Base-by-base conservation (phyloP, 1,140 invertebrate genomes). In the Andricus grossulariae region DNA sequence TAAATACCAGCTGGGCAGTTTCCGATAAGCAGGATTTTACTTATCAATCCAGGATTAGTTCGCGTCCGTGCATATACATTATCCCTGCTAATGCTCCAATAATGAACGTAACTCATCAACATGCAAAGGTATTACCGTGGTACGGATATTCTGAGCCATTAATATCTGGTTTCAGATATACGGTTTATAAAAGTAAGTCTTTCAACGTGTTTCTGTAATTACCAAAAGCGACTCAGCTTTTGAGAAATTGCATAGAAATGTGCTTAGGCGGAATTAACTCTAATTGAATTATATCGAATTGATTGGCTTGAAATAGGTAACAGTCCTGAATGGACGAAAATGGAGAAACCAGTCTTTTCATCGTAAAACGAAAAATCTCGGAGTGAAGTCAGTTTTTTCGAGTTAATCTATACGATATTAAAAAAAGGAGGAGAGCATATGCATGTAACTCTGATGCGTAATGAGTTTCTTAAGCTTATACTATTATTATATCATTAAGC, bases 41-140 rank as follows among this genome's bases (percentile, higher is more conserved):
- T 86, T 84, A 86, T 86, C 84, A 85, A 84, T 81, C 80, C 77
- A 75, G 80, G 82, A 86, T 86, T 86, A 86, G 76, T 80, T 80
- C 78, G 76, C 81, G 82, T 79, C 83, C 83, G 81, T 77, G 81
- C 73, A 50, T 74, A 78, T 78, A 60, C 73, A 79, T 80, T 82
- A 83, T 86, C 78, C 78, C 51, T 75, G 79, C 80, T 85, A 84
- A 86, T 84, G 82, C 80, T 85, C 74, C 78, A 73, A 79, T 86
- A 85, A 86, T 85, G 83, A 84, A 85, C 79, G 83, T 83, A 82
- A 84, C 81, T 86, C 84, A 83, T 86, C 81, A 82, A 77, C 79
- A 83, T 82, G 80, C 79, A 78, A 54, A 75, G 66, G 75, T 77
- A 82, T 80, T 81, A 75, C 76, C 75, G 50, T 54, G 72, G 73